These are phyloP conservation scores for Poecilia gillii DNA, from an alignment of 2,797 vertebrate species.

Conservation along the genomic window DNA sequence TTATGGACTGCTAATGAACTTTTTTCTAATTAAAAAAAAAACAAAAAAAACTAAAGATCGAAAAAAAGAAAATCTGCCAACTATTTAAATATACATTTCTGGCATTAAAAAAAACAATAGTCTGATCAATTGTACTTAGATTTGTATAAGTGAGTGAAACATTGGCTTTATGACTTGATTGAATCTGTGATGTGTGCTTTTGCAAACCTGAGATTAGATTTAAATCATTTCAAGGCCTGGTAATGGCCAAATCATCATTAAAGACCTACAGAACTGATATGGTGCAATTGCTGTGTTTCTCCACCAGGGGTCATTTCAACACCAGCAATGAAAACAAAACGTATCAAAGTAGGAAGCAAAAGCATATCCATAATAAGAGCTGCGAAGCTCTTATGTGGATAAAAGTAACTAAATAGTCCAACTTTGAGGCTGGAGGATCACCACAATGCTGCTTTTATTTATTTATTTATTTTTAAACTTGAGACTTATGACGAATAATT, in stretches of 20 bases:
- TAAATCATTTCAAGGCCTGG: not conserved
- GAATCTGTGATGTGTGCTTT: not conserved
- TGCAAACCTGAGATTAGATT: not conserved
- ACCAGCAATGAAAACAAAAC: constrained; percentile 45
- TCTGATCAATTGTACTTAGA: not conserved
- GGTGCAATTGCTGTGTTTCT: constrained; percentile 42
- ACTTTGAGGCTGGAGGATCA: constrained; percentile 30
- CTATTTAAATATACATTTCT: not conserved
- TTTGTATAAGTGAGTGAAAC: not conserved
- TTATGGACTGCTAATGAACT: not conserved
- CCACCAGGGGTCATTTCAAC: constrained; percentile 76
- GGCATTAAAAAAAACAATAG: not conserved
- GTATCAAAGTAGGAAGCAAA: not conserved
- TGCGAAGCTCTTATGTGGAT: constrained; percentile 8
- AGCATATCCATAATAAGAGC: not conserved
- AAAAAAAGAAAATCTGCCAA: not conserved
- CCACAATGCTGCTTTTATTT: constrained; percentile 1
- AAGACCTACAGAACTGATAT: not conserved
- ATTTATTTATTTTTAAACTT: not conserved
- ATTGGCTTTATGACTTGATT: not conserved
- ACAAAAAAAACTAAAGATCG: not conserved
- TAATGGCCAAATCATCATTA: not conserved
- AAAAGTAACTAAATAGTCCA: constrained; percentile 35
- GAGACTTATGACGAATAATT: constrained; percentile 23
- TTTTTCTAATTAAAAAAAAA: not conserved